phyloP scores from a whole-genome alignment of 2,113 vertebrate species.

The Sylvilagus bachmani region DNA sequence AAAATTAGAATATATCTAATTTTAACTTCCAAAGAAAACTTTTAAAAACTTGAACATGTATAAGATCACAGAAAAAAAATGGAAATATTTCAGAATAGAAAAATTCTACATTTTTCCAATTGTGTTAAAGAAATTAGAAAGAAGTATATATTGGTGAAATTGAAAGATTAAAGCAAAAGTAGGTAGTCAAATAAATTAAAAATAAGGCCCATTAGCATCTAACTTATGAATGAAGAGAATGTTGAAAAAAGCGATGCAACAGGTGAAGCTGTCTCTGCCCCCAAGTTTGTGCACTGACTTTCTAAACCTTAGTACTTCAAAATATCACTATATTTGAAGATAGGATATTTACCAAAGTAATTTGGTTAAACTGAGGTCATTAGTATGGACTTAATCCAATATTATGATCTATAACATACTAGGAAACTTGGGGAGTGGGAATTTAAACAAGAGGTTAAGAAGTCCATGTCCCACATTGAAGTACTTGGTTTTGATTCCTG shows the following conservation, averaged over 20 bases:
- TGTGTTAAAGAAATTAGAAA: background rate
- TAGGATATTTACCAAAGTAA: background rate
- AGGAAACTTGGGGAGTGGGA: no score
- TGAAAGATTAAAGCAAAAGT: background rate
- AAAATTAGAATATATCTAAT: background rate
- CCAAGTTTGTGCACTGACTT: background rate
- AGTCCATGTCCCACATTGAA: no score
- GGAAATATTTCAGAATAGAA: background rate
- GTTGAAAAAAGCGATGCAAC: background rate
- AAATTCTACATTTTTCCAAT: background rate
- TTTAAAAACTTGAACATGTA: background rate
- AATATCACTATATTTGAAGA: background rate
- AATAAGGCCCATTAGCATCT: background rate
- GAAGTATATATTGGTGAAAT: background rate
- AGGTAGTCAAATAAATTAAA: background rate
- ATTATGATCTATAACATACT: no score
- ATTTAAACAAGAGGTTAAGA: no score
- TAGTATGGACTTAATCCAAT: background rate
- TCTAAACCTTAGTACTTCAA: background rate
- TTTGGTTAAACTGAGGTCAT: background rate
- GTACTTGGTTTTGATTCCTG: no score
- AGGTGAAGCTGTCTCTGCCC: background rate
- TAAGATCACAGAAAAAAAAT: background rate
- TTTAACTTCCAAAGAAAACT: background rate
- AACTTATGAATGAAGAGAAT: background rate